A percentile compares a stretch with the other conserved stretches of the same genome.
Evolutionary conservation across 2,888 invertebrate species (phyloP).

Genomic region (Volucella bombylans): DNA sequence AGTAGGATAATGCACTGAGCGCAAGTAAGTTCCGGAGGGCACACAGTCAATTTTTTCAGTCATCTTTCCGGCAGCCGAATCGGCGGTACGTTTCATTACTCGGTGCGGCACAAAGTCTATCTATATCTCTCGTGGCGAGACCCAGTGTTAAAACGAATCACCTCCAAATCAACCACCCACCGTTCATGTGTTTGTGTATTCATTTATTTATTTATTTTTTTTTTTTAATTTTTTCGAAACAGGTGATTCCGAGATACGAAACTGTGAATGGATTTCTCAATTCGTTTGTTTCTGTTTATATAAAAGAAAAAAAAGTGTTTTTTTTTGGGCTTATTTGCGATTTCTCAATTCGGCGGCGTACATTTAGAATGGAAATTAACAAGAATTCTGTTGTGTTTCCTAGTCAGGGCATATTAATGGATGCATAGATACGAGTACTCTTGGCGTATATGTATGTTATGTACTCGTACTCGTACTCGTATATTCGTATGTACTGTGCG

Average conservation of each 20-base stretch:
- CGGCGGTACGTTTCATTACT: constrained; percentile 55
- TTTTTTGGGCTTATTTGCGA: neutral
- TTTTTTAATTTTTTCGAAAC: constrained; percentile 14
- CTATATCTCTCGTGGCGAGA: constrained; percentile 26
- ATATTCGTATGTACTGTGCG: constrained; percentile 29
- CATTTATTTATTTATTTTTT: constrained; percentile 5
- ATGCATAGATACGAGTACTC: neutral
- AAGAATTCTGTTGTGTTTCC: constrained; percentile 48
- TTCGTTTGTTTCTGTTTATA: constrained; percentile 6
- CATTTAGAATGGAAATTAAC: constrained; percentile 40
- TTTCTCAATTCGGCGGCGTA: constrained; percentile 18
- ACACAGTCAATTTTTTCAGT: constrained; percentile 61
- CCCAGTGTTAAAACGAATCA: constrained; percentile 40
- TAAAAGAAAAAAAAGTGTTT: neutral
- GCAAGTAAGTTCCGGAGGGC: constrained; percentile 67
- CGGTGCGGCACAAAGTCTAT: constrained; percentile 25
- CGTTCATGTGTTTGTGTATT: constrained; percentile 44
- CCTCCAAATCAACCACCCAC: neutral
- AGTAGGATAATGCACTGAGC: constrained; percentile 71
- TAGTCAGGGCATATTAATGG: neutral
- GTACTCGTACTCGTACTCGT: neutral
- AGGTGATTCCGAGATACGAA: constrained; percentile 37
- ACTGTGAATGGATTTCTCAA: constrained; percentile 36
- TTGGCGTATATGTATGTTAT: neutral
- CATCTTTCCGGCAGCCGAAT: constrained; percentile 70